These are phyloP conservation scores for Diaprepes abbreviatus DNA, from an alignment of 2,888 invertebrate genomes.

Conservation along the genomic window DNA sequence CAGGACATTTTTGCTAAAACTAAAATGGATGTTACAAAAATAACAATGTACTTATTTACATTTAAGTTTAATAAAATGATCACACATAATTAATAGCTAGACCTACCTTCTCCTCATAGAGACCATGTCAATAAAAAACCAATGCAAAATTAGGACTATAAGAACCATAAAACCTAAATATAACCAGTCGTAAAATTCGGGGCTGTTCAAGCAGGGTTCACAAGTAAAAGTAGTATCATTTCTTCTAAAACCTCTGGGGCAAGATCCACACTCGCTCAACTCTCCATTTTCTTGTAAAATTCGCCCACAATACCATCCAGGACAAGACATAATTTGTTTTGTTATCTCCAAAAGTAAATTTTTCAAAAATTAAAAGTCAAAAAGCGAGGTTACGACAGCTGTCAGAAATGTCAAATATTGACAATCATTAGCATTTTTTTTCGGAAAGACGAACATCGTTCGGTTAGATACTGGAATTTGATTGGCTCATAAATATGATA, in stretches of 20 bases:
- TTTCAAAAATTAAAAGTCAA: neutral
- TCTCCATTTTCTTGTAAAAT: slow-evolving; percentile 76
- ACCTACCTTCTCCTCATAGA: slow-evolving; percentile 78
- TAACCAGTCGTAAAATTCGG: slow-evolving; percentile 91
- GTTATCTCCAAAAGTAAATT: neutral
- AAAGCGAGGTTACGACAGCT: slow-evolving; percentile 9
- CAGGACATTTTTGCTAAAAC: slow-evolving; percentile 81
- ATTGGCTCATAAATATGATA: slow-evolving; percentile 28
- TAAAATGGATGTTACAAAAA: slow-evolving; percentile 59
- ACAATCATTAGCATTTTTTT: slow-evolving; percentile 39
- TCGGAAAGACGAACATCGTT: slow-evolving; percentile 29
- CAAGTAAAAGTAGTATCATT: slow-evolving; percentile 83
- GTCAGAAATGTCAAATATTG: slow-evolving; percentile 33
- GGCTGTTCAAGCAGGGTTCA: slow-evolving; percentile 80
- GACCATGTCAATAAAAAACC: slow-evolving; percentile 92
- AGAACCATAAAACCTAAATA: slow-evolving; percentile 95
- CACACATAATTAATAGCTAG: too few species aligned
- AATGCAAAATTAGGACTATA: slow-evolving; percentile 88
- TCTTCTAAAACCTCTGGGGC: slow-evolving; percentile 85
- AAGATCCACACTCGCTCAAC: slow-evolving; percentile 89
- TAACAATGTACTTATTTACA: too few species aligned
- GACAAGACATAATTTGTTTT: slow-evolving; percentile 70
- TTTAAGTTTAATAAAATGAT: too few species aligned
- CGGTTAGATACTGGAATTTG: slow-evolving; percentile 23
- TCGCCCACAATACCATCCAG: slow-evolving; percentile 89